Base-by-base conservation (phyloP, 1,140 invertebrate genomes). In the Platyura marginata region DNA sequence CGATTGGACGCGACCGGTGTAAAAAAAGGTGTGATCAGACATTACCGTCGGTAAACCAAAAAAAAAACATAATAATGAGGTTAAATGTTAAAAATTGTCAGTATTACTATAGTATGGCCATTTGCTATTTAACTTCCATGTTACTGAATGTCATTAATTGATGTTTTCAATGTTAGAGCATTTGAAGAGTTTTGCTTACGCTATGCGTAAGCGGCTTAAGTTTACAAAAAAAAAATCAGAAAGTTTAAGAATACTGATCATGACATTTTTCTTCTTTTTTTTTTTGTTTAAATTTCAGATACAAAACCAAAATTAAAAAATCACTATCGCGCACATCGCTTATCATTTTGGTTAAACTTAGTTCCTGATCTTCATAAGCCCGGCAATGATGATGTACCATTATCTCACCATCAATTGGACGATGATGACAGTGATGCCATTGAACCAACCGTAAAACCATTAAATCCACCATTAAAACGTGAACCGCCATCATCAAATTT, bases 321-420 rank as follows among this genome's bases (percentile, higher is more conserved):
- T 53, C 92, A 95, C 64, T 97, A 96, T 64, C 74, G 92, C 48
- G 89, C 90, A 5, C 88, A 86, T 54, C 69, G 87, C 41, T 67
- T 96, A n/a, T 94, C 90, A 1, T 92, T 97, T 61, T 98, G 94
- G 94, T 61, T 92, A 22, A 88, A 93, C 53, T 68, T 97, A 16
- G 86, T 98, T 33, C 93, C 93, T 3, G 89, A 93, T 58, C 70
- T 98, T n/a, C 91, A 97, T 54, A 76, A 81, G 52, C 84, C 84
- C 1, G 84, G 84, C 1, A 74, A 80, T 13, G 81, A 85, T 47
- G 85, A 86, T 53, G 83, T 88, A 16, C 84, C 82, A 6, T 71
- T 74, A 32, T 78, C 81, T 0, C 86, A 91, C 63, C 89, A 94
- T 64, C 75, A 88, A 44, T 68, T 95, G 1, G 75, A 82, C 23